phyloP scores from a whole-genome alignment of 2,888 invertebrate genomes.

The Yponomeuta malinellus region DNA sequence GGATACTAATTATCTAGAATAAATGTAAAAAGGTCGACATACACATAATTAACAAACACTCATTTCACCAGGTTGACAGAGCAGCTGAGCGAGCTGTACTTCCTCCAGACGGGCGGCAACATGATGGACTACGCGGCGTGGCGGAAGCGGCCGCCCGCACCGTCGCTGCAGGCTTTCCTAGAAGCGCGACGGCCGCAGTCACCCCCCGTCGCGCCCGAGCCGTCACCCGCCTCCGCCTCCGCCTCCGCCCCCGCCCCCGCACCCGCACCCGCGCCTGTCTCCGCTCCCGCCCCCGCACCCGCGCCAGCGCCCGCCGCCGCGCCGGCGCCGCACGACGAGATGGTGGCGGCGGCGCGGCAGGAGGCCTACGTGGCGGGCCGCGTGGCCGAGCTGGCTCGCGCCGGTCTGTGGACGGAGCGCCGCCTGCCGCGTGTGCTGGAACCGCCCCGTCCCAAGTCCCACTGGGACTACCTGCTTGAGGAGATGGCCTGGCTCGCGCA shows the following conservation, averaged over 20 bases:
- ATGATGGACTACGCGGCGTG: conserved; percentile 91
- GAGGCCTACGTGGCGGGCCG: conserved; percentile 96
- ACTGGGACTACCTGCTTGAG: conserved; percentile 99
- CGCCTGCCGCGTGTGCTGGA: conserved; percentile 94
- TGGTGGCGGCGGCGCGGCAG: conserved; percentile 70
- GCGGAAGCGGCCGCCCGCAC: conserved; percentile 86
- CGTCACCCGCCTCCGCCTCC: conserved; percentile 33
- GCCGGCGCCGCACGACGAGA: conserved; percentile 37
- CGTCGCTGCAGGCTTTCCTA: conserved; percentile 84
- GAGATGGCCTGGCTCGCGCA: conserved; percentile 99
- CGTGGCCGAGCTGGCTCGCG: conserved; percentile 92
- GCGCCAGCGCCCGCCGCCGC: conserved; percentile 63
- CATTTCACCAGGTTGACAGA: conserved; percentile 33
- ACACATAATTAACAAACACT: too few species aligned
- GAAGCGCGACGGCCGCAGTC: conserved; percentile 82
- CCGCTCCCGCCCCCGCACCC: conserved; percentile 79
- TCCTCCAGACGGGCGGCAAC: conserved; percentile 90
- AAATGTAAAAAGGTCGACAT: too few species aligned
- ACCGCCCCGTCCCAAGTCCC: conserved; percentile 92
- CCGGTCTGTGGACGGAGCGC: conserved; percentile 96
- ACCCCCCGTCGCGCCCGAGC: conserved; percentile 69
- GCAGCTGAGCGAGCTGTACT: conserved; percentile 89
- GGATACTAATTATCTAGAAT: too few species aligned
- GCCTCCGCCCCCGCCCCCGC: not conserved
- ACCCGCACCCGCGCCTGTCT: conserved; percentile 62